Evolutionary conservation across 2,113 vertebrate species (phyloP).

Genomic region (Craseonycteris thonglongyai): DNA sequence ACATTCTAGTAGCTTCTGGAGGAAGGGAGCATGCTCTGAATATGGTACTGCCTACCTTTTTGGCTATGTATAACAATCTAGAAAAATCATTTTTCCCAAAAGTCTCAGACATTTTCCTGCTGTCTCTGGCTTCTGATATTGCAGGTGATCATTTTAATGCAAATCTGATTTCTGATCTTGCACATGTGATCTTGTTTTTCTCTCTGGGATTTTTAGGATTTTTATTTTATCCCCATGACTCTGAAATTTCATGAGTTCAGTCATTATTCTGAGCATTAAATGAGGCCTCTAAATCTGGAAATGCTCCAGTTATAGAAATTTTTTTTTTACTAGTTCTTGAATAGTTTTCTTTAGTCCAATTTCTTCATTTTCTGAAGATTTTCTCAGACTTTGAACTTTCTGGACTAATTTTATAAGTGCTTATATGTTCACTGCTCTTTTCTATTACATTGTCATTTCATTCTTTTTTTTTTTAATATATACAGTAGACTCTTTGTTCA

Average conservation of each 20-base stretch:
- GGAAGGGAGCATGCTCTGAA: neutral
- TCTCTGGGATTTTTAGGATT: neutral
- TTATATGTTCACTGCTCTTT: neutral
- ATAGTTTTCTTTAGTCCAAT: neutral
- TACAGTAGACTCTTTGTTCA: too few species aligned
- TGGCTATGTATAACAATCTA: neutral
- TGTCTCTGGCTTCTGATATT: neutral
- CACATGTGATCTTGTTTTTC: neutral
- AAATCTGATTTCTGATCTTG: neutral
- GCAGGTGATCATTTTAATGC: neutral
- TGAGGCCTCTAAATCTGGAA: neutral
- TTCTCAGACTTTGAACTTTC: neutral
- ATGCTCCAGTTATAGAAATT: neutral
- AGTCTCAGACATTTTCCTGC: neutral
- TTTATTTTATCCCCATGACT: neutral
- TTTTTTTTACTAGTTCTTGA: neutral
- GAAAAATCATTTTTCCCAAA: neutral
- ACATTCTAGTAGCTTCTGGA: neutral
- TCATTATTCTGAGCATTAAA: neutral
- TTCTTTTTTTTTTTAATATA: neutral
- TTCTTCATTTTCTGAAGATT: neutral
- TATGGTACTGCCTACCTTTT: neutral
- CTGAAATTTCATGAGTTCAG: slow-evolving; percentile 6
- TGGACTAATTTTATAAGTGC: neutral
- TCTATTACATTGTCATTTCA: neutral